Conservation (phyloP, 2,797 vertebrate genomes). For the Lagorchestes hirsutus region DNA sequence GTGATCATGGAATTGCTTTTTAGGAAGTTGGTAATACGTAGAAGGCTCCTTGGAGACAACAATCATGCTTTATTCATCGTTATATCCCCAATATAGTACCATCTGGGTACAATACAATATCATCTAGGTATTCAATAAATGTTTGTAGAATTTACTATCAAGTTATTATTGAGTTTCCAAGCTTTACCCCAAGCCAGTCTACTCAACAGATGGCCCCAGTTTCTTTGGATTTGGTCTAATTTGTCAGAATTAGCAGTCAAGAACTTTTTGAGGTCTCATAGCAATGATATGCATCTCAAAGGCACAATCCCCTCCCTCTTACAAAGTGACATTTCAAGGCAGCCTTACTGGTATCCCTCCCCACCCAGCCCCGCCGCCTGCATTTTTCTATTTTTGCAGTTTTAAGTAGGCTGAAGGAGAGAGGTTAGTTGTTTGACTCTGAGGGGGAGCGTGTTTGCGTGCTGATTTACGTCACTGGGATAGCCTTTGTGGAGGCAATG, state of each 20-base stretch:
- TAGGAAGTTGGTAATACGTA: background rate
- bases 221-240: background rate
- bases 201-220: background rate
- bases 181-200: conserved; percentile 7
- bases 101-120: background rate
- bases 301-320: background rate
- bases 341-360: background rate
- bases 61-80: background rate
- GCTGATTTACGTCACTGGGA: background rate
- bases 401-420: background rate
- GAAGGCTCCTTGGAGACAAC: background rate
- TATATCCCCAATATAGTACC: background rate
- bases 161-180: background rate
- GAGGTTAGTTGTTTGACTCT: background rate
- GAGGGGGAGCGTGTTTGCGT: background rate
- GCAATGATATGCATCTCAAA: background rate
- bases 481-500: conserved; percentile 21
- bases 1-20: background rate
- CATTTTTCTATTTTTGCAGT: conserved; percentile 29
- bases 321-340: background rate
- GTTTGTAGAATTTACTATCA: background rate
- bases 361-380: background rate
- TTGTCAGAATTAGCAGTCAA: background rate
- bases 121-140: background rate
- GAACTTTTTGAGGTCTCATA: background rate